Evolutionary conservation across 2,113 vertebrate genomes (phyloP), one percentile per base, ranked within the genome.

Genomic region (Sorex fumeus): DNA sequence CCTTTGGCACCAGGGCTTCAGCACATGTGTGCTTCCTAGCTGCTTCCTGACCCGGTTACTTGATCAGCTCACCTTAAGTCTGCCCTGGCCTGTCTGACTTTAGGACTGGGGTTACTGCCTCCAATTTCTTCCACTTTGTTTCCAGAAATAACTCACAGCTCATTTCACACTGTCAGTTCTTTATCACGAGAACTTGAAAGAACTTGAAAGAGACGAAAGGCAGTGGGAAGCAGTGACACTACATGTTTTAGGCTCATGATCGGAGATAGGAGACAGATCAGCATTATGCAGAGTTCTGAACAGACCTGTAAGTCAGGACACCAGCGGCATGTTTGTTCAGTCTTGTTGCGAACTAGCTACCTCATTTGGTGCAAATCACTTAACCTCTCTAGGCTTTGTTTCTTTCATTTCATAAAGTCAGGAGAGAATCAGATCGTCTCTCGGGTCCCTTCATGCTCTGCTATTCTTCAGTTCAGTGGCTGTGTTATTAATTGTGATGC

Each of bases 121-220:
- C 89, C 71, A 7, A 27, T 87, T 80, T 82, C 47, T 87, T 62
- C 40, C 62, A 34, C 10, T 84, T 93, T 78, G 43, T 93, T 94
- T 89, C 57, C 32, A 66, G 69, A 75, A 62, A 66, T 75, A 85
- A 83, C 27, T 70, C 53, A 69, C 9, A 89, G 43, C 8, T 66
- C 34, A 19, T 7, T 40, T 79, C 27, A 36, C 82, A 27, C 34
- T 47, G 11, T 85, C 8, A 36, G 69, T 90, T 95, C 36, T 34
- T 23, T n/a, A 72, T 5, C 45, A 32, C 40, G 36, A 66, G 25
- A 45, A 85, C 30, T 70, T 71, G 19, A 90, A 84, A 78, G 66
- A 25, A 85, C 30, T 70, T 71, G 25, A 90, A 84, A 78, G 66
- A 25, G 60, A 86, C 69, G 47, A 32, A 5, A 28, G 72, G 36